Evolutionary conservation across 1,140 invertebrate genomes (phyloP), one percentile per base, ranked within the genome.

Genomic region (Hyposmocoma kahamanoa): DNA sequence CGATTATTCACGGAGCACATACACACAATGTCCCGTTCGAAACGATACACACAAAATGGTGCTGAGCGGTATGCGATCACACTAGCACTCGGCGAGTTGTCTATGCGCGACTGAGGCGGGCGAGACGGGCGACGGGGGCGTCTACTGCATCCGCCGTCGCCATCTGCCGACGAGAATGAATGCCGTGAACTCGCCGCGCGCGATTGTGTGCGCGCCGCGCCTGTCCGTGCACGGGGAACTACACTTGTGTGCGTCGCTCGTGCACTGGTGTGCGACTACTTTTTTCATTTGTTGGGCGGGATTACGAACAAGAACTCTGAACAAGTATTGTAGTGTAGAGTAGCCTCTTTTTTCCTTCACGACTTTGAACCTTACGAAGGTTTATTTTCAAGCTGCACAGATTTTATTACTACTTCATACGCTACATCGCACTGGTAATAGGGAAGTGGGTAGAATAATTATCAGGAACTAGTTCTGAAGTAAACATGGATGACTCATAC

Each of bases 131-230:
- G 22, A 22, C 22, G 50, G 24, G 44, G 62, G 76, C 81, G 78
- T 72, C 76, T 70, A 75, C 78, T 84, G 78, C 72, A 80, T 83
- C 77, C 78, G n/a, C n/a, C n/a, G n/a, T n/a, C n/a, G 82, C 82
- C 79, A 85, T 85, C 79, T 83, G 79, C 82, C 79, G 79, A 82
- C 78, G 76, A 72, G 74, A 85, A 81, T 82, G 79, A 83, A 82
- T 76, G 74, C 70, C 69, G 75, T 72, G 68, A 79, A 79, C 73
- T 79, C 71, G 66, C 46, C 62, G 53, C 26, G 43, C 42, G 46
- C 59, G 46, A 42, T 42, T 61, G 74, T 75, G 73, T 73, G 74
- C 58, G 64, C 50, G 41, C 15, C 50, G 39, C 50, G 59, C 71
- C 24, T 36, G 42, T 52, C 22, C 46, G 50, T 65, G 59, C 47